Evolutionary conservation across 2,797 vertebrate species (phyloP), one percentile per base, ranked within the genome.

Genomic region (Acanthurus leucopareius): DNA sequence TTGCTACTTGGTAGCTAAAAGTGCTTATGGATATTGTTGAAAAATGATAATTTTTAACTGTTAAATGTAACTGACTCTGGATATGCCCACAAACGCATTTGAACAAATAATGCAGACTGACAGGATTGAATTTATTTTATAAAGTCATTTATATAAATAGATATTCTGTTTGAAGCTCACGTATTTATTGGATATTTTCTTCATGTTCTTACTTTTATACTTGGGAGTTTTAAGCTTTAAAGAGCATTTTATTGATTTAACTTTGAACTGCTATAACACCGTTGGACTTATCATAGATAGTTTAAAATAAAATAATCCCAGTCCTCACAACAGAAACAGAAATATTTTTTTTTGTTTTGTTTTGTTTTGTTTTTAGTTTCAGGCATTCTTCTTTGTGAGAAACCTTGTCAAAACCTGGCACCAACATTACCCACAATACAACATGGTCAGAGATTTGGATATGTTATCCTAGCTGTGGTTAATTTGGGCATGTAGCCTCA

Each of bases 341-440:
- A 40, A 48, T 51, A 11, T 35, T 16, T 16, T 16, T 15, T 54
- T 25, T 25, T 25, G 25, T 25, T 25, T 2, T 2, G 28, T 32
- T 32, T 32, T 3, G 28, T 32, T 32, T 32, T 32, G 28, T 17
- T 38, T 38, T 49, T 11, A 49, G 11, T 75, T 59, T 22, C 45
- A 60, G 4, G 22, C 32, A 32, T 20, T 72, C 25, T 4, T 58
- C 51, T 79, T 60, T 57, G 40, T 54, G 8, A 40, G 28, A 32
- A 32, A 32, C 28, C 28, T 32, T 10, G 13, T 49, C 51, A 49
- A 71, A 62, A 69, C 5, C 20, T 14, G 59, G 17, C 5, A 10
- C 58, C 52, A 42, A 20, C 53, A 42, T 72, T 71, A 48, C 45
- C 54, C 35, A 69, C 49, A 69, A 45, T 35, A 25, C 65, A 84